Conservation (phyloP, 2,113 vertebrate species). For the Entelurus aequoreus region DNA sequence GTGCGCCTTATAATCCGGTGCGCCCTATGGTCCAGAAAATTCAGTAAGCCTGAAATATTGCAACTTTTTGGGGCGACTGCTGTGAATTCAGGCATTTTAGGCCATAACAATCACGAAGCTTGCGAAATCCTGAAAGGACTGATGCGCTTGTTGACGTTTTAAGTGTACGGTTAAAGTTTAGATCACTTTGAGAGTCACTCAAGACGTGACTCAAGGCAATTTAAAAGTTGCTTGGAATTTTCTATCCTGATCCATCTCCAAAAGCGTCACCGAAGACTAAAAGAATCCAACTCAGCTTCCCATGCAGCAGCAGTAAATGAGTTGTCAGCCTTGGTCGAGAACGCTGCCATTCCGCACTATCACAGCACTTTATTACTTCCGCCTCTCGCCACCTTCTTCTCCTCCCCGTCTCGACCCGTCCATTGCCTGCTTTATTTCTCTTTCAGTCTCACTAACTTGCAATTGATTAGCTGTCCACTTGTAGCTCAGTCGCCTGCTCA, state of each 20-base stretch:
- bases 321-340: slow-evolving; percentile 44
- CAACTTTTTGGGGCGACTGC: no score
- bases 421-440: slow-evolving; percentile 52
- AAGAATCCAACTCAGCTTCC: slow-evolving; percentile 3
- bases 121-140: no score
- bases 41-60: no score
- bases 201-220: neutral
- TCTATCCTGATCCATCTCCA: neutral
- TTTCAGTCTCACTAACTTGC: slow-evolving; percentile 66
- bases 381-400: slow-evolving; percentile 44
- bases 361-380: slow-evolving; percentile 52
- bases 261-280: slow-evolving; percentile 5
- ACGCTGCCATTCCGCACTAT: slow-evolving; percentile 46
- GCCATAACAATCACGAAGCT: no score
- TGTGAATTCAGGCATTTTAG: no score
- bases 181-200: neutral
- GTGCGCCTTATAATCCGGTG: no score
- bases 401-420: slow-evolving; percentile 23
- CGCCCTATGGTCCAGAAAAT: no score
- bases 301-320: slow-evolving; percentile 42
- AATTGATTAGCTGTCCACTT: slow-evolving; percentile 92
- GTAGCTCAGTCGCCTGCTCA: slow-evolving; percentile 46
- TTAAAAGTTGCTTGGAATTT: neutral
- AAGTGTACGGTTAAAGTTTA: no score
- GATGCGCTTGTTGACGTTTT: no score